Evolutionary conservation across 2,888 invertebrate species (phyloP).

Genomic region (Dusona sp.): DNA sequence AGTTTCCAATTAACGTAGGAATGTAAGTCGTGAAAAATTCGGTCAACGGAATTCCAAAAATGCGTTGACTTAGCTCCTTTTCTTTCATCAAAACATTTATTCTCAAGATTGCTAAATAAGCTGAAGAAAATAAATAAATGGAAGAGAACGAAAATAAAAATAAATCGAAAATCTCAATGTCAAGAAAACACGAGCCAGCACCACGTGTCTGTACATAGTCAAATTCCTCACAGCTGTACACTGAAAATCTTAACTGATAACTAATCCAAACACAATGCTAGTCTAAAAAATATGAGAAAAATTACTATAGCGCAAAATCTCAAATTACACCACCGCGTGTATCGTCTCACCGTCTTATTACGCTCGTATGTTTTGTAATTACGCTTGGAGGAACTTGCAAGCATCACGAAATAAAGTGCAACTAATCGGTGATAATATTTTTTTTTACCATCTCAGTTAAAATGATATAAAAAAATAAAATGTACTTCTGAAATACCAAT

Average conservation of each 20-base stretch:
- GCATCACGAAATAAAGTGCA: not conserved
- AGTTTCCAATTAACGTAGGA: no score
- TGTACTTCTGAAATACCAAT: not conserved
- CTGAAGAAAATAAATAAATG: slow-evolving; percentile 1
- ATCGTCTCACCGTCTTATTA: slow-evolving; percentile 53
- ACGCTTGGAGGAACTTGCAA: not conserved
- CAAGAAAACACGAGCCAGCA: not conserved
- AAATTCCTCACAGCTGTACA: not conserved
- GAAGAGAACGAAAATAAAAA: slow-evolving; percentile 12
- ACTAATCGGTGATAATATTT: not conserved
- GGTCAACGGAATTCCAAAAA: not conserved
- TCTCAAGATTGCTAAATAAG: slow-evolving; percentile 2
- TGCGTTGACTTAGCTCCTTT: not conserved
- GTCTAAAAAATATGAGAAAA: not conserved
- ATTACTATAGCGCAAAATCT: slow-evolving; percentile 26
- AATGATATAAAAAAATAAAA: not conserved
- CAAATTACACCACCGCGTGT: slow-evolving; percentile 48
- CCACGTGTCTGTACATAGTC: not conserved
- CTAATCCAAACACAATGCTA: not conserved
- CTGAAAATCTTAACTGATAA: not conserved
- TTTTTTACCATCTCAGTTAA: not conserved
- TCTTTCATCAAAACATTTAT: not conserved
- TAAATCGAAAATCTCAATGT: slow-evolving; percentile 3
- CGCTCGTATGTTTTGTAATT: slow-evolving; percentile 4
- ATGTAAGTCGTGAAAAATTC: not conserved